phyloP scores from a whole-genome alignment of 2,888 invertebrate species.

The Dusona sp. region DNA sequence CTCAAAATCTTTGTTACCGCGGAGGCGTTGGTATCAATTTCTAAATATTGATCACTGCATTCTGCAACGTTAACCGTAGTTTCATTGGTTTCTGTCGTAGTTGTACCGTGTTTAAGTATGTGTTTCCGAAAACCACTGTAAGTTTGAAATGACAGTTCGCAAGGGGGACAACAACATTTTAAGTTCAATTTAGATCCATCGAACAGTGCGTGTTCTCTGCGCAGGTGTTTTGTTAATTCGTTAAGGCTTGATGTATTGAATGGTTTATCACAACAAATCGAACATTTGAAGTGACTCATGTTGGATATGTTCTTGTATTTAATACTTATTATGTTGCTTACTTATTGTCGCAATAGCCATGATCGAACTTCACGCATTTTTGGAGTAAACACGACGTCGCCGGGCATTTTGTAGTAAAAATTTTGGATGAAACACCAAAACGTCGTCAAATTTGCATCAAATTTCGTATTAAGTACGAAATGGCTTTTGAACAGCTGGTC shows the following conservation, averaged over 20 bases:
- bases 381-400: conserved; percentile 49
- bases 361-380: conserved; percentile 67
- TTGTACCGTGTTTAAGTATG: conserved; percentile 2
- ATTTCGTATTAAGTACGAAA: conserved; percentile 62
- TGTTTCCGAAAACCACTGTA: conserved; percentile 15
- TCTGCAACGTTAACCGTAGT: not conserved
- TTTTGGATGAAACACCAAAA: conserved; percentile 63
- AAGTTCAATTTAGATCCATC: not conserved
- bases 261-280: not conserved
- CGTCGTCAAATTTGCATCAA: conserved; percentile 35
- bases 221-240: conserved; percentile 45
- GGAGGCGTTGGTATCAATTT: too few species aligned
- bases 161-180: conserved; percentile 31
- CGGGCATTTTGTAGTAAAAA: conserved; percentile 61
- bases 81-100: not conserved
- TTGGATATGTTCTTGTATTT: too few species aligned
- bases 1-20: too few species aligned
- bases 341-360: conserved; percentile 53
- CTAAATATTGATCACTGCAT: not conserved
- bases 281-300: conserved; percentile 5
- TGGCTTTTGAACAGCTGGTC: conserved; percentile 66
- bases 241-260: not conserved
- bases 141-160: not conserved
- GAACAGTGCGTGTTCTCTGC: conserved; percentile 39
- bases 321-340: not conserved